Evolutionary conservation across 1,140 invertebrate genomes (phyloP), one percentile per base, ranked within the genome.

Genomic region (Drosophila lowei): DNA sequence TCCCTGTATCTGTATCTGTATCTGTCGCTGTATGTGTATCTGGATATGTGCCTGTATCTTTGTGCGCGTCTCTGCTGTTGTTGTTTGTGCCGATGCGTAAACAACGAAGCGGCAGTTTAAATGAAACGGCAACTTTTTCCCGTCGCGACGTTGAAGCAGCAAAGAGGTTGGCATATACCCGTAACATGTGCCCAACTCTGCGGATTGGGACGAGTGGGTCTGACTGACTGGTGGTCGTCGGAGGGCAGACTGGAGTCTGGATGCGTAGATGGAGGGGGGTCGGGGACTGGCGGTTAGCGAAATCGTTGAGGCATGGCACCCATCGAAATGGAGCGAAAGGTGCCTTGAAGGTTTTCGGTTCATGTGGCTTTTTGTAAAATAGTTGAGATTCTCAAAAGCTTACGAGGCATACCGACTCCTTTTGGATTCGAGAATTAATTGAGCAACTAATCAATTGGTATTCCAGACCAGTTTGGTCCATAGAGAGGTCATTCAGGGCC

Each of bases 81-180:
- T 77, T 79, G 75, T 71, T 86, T 77, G 60, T 88, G 56, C 55
- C 56, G 83, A 81, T 86, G 81, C 83, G 83, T 88, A 86, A 86
- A 86, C 81, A 86, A 78, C 74, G 77, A 50, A 74, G 81, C 81
- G 68, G 62, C 81, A 74, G 63, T 66, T 86, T 81, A 81, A 86
- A 86, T 86, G 83, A 86, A 88, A 86, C 83, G 77, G 81, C 81
- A 86, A 77, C 77, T 84, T 79, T 84, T 67, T 62, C 59, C 63
- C 56, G 44, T 71, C 65, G 41, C 63, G 55, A 47, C 18, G 63
- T 58, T 63, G 80, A 84, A 68, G 76, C 72, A 49, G 68, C 57
- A 79, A 67, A 85, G 73, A 81, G 77, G 68, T 85, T 86, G 81
- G 77, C 81, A 81, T 34, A 61, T 16, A 28, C 11, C 13, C 18